Evolutionary conservation across 1,140 invertebrate species (phyloP).

Genomic region (Drosophila busckii): DNA sequence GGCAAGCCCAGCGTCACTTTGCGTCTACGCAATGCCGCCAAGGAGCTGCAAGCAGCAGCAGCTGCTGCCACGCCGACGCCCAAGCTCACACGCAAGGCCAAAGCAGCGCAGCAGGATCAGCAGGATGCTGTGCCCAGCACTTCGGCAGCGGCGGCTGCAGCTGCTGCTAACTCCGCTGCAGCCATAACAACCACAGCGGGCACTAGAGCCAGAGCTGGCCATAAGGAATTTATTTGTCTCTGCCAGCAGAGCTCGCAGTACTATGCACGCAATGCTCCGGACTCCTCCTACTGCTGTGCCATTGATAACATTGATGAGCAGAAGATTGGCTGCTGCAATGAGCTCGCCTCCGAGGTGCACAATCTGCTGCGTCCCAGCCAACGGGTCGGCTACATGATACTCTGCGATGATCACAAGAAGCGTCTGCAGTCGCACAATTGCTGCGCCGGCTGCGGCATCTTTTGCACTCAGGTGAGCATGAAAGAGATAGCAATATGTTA

Average conservation of each 20-base stretch:
- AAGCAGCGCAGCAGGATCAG: background rate
- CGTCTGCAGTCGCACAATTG: conserved; percentile 90
- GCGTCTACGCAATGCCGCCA: conserved; percentile 48
- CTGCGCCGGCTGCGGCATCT: conserved; percentile 93
- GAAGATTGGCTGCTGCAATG: conserved; percentile 89
- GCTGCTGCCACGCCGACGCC: conserved; percentile 5
- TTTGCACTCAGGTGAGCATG: conserved; percentile 89
- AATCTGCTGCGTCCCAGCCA: conserved; percentile 87
- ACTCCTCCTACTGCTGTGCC: conserved; percentile 81
- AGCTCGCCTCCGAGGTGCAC: conserved; percentile 79
- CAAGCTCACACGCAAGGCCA: conserved; percentile 23
- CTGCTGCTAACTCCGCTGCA: conserved; percentile 1
- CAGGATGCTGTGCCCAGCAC: conserved; percentile 39
- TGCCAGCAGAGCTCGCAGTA: conserved; percentile 74
- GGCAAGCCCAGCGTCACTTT: conserved; percentile 71
- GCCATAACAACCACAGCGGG: background rate
- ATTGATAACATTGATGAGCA: conserved; percentile 89
- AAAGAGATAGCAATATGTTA: background rate
- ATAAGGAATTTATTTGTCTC: conserved; percentile 65
- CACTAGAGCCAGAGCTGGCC: too few species aligned
- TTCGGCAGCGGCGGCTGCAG: conserved; percentile 24
- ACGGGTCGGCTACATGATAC: conserved; percentile 89
- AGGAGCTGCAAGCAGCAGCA: conserved; percentile 29
- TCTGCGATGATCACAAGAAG: conserved; percentile 89
- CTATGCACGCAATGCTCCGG: conserved; percentile 64